These are phyloP conservation scores for Vanessa atalanta DNA, from an alignment of 1,140 invertebrate species.

Conservation along the genomic window DNA sequence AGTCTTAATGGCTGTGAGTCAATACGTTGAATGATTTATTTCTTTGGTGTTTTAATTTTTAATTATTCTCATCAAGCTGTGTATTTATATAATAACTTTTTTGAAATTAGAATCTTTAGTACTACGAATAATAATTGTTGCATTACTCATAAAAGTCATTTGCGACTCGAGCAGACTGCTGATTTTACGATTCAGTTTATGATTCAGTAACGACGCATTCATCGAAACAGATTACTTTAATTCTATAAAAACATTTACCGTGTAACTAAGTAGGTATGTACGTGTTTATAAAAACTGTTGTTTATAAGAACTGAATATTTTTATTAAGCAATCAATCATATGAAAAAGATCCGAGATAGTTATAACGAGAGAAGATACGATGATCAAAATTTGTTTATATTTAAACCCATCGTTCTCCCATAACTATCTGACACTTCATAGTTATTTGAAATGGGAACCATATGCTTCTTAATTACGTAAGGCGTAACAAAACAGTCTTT, in stretches of 20 bases:
- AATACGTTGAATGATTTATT: slow-evolving; percentile 62
- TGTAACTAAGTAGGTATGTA: background rate
- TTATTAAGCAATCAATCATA: too few species aligned
- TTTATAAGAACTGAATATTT: background rate
- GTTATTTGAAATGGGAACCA: slow-evolving; percentile 45
- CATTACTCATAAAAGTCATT: slow-evolving; percentile 40
- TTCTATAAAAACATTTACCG: slow-evolving; percentile 13
- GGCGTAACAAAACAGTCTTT: slow-evolving; percentile 46
- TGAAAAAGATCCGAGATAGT: too few species aligned
- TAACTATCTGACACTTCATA: slow-evolving; percentile 34
- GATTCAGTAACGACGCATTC: slow-evolving; percentile 58
- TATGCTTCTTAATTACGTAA: slow-evolving; percentile 57
- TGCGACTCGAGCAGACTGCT: slow-evolving; percentile 46
- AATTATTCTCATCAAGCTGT: slow-evolving; percentile 18
- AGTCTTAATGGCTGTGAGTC: slow-evolving; percentile 51
- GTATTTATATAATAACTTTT: background rate
- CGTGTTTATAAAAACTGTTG: background rate
- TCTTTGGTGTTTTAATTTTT: slow-evolving; percentile 38
- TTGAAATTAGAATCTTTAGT: slow-evolving; percentile 15
- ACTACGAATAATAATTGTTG: slow-evolving; percentile 11
- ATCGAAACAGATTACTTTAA: slow-evolving; percentile 48
- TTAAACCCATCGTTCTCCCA: slow-evolving; percentile 27
- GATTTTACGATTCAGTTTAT: slow-evolving; percentile 56
- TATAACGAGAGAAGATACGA: too few species aligned
- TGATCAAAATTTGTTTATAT: slow-evolving; percentile 5